These are phyloP conservation scores for Ditylenchus dipsaci DNA, from an alignment of 1,140 invertebrate genomes.

Conservation along the genomic window DNA sequence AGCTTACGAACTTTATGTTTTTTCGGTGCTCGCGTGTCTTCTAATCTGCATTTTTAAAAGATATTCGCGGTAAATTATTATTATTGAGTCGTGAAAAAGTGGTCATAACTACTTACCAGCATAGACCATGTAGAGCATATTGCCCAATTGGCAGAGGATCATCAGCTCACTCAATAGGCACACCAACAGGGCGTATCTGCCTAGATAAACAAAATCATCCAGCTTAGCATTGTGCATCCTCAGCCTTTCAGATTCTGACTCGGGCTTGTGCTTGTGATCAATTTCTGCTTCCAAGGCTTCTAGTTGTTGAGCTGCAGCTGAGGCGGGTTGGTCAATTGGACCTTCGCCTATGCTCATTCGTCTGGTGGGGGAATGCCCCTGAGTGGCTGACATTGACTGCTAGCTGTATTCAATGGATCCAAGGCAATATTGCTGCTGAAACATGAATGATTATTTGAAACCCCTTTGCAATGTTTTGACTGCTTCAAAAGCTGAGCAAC, in stretches of 20 bases:
- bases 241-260: background rate
- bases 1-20: too few relatives aligned
- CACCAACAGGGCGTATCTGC: conserved; percentile 10
- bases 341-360: background rate
- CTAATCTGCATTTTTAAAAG: too few relatives aligned
- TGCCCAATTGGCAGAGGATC: conserved; percentile 23
- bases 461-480: too few relatives aligned
- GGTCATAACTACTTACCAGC: conserved; percentile 5
- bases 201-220: conserved; percentile 1
- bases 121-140: conserved; percentile 33
- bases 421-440: too few relatives aligned
- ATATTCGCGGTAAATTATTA: background rate
- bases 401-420: too few relatives aligned
- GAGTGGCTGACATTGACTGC: too few relatives aligned
- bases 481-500: too few relatives aligned
- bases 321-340: background rate
- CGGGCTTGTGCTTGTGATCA: background rate
- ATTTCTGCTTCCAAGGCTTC: background rate
- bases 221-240: background rate
- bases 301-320: background rate
- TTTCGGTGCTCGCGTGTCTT: too few relatives aligned
- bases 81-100: background rate
- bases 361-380: too few relatives aligned
- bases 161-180: conserved; percentile 21
- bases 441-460: too few relatives aligned